Percentiles rank a stretch among this genome's conserved stretches.
Conservation (phyloP, 2,113 vertebrate genomes). For the Ceyx cyanopectus region DNA sequence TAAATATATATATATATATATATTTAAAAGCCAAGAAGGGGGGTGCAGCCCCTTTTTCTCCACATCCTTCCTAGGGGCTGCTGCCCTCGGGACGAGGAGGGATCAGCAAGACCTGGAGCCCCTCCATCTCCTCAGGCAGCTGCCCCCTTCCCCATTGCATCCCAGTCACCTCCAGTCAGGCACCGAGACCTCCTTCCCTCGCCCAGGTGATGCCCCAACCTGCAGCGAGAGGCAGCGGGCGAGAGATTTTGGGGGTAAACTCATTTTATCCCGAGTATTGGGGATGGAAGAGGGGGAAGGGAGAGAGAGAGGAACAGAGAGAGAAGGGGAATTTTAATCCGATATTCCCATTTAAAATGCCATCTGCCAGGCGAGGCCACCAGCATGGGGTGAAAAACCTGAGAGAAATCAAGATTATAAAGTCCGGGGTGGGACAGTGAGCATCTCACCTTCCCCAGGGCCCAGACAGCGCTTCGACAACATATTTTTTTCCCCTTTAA, state of each 20-base stretch:
- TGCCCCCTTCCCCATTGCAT: not conserved
- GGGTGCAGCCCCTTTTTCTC: too few relatives aligned
- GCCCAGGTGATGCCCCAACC: not conserved
- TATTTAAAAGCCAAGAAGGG: too few relatives aligned
- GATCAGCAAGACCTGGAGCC: not conserved
- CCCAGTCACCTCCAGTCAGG: constrained; percentile 1
- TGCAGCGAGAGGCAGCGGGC: not conserved
- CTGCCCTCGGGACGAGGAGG: too few relatives aligned
- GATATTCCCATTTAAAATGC: not conserved
- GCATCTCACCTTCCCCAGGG: not conserved
- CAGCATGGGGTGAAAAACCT: not conserved
- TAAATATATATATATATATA: not conserved
- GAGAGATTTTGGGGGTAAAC: not conserved
- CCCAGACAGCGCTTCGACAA: not conserved
- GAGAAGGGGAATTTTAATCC: not conserved
- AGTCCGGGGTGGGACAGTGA: not conserved
- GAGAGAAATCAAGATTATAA: not conserved
- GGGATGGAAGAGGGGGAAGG: not conserved
- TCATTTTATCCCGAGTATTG: not conserved
- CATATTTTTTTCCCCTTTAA: not conserved
- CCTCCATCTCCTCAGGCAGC: too few relatives aligned
- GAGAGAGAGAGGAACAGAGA: not conserved
- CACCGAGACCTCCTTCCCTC: not conserved
- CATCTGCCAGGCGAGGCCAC: not conserved
- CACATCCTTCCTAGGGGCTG: too few relatives aligned